These are phyloP conservation scores for Acanthosepion esculentum DNA, from an alignment of 2,888 invertebrate genomes.

Conservation along the genomic window DNA sequence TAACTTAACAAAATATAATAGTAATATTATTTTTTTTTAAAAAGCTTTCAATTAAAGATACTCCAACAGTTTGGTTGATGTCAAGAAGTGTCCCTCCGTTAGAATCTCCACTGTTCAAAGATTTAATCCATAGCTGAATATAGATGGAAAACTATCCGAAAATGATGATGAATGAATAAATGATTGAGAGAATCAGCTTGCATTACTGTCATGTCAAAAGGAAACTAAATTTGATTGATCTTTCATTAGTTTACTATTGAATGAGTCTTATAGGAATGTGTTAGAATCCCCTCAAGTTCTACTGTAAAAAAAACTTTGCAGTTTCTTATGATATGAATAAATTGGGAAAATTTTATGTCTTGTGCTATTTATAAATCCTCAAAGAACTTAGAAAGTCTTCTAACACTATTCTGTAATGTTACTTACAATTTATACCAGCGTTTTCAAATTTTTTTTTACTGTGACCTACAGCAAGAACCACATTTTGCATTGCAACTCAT, in stretches of 20 bases:
- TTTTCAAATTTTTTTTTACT: too few species aligned
- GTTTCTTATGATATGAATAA: not conserved
- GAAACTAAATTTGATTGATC: not conserved
- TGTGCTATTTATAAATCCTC: not conserved
- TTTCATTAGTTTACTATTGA: not conserved
- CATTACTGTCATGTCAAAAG: conserved; percentile 6
- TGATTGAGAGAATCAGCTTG: not conserved
- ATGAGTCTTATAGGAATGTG: not conserved
- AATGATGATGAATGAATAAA: conserved; percentile 33
- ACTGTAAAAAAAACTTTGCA: not conserved
- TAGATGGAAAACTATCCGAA: not conserved
- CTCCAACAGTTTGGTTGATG: not conserved
- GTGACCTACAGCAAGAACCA: too few species aligned
- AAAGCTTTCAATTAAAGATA: not conserved
- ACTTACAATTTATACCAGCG: too few species aligned
- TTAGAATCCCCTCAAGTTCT: not conserved
- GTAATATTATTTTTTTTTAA: not conserved
- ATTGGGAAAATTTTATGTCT: not conserved
- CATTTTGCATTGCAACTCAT: too few species aligned
- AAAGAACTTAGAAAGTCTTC: not conserved
- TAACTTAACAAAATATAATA: not conserved
- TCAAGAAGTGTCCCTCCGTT: not conserved
- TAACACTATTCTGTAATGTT: not conserved
- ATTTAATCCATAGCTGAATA: not conserved
- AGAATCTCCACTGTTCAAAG: not conserved